Conservation (phyloP, 2,888 invertebrate species). For the Dolichomitus sp. region DNA sequence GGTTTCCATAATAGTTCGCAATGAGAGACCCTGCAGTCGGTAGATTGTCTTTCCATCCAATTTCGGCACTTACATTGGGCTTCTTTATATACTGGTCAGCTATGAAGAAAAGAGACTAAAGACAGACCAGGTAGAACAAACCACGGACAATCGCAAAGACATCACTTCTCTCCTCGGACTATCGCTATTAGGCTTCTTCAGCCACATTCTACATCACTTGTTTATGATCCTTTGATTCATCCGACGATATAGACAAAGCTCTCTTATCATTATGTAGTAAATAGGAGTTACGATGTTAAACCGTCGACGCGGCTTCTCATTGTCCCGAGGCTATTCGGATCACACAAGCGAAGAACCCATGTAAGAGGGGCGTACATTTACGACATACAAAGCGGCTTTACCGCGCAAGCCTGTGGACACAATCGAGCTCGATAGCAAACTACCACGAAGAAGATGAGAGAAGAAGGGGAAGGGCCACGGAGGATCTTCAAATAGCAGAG, state of each 20-base stretch:
- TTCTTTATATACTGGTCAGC: constrained; percentile 1
- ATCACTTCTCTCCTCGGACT: constrained; percentile 8
- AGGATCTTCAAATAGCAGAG: constrained; percentile 37
- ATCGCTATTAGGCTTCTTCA: constrained; percentile 10
- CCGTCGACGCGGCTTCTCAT: constrained; percentile 35
- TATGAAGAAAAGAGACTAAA: constrained; percentile 12
- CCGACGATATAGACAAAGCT: constrained; percentile 38
- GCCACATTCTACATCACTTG: constrained; percentile 3
- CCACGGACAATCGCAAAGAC: constrained; percentile 18
- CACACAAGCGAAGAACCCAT: constrained; percentile 39
- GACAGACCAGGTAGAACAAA: not conserved
- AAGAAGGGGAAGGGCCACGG: not conserved
- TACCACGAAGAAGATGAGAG: constrained; percentile 4
- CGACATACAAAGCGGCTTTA: constrained; percentile 60
- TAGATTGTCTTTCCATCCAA: constrained; percentile 50
- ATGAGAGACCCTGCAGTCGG: constrained; percentile 8
- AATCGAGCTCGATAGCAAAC: constrained; percentile 5
- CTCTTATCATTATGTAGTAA: constrained; percentile 6
- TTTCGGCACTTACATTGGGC: constrained; percentile 45
- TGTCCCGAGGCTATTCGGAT: constrained; percentile 37
- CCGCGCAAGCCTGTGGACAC: constrained; percentile 37
- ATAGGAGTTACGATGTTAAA: constrained; percentile 47
- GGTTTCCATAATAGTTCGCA: constrained; percentile 30
- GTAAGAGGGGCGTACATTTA: constrained; percentile 12
- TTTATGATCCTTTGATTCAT: constrained; percentile 40